Evolutionary conservation across 2,888 invertebrate species (phyloP).

Genomic region (Melanargia galathea): DNA sequence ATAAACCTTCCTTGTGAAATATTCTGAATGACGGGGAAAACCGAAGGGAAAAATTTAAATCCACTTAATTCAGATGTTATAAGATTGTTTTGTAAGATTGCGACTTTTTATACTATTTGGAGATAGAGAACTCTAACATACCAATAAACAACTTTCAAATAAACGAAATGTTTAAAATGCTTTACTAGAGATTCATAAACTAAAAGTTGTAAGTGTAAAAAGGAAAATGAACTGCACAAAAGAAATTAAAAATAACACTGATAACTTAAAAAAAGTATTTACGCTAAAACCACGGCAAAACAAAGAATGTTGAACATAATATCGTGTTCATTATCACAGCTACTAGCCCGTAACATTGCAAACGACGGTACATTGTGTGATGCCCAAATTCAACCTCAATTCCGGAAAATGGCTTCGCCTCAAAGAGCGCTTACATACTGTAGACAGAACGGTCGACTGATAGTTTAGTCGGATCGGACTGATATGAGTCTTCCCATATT

Average conservation of each 20-base stretch:
- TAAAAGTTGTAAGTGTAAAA: not conserved
- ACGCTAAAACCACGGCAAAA: not conserved
- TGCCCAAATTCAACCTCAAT: slow-evolving; percentile 1
- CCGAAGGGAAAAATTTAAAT: no score
- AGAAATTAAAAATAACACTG: not conserved
- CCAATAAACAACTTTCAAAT: no score
- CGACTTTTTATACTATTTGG: no score
- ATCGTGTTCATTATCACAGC: slow-evolving; percentile 3
- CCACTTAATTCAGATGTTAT: no score
- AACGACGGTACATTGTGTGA: slow-evolving; percentile 4
- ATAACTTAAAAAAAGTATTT: not conserved
- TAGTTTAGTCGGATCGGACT: not conserved
- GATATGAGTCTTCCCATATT: no score
- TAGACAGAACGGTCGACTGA: not conserved
- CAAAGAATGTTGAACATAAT: not conserved
- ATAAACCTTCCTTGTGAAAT: no score
- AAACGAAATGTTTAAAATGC: not conserved
- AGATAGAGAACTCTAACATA: no score
- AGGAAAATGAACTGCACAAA: not conserved
- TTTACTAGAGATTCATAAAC: no score
- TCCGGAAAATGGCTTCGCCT: slow-evolving; percentile 1
- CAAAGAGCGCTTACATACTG: not conserved
- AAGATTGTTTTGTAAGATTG: no score
- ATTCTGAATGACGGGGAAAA: no score
- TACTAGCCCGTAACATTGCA: not conserved